Evolutionary conservation across 2,113 vertebrate genomes (phyloP), one percentile per base, ranked within the genome.

Genomic region (Lepus americanus): DNA sequence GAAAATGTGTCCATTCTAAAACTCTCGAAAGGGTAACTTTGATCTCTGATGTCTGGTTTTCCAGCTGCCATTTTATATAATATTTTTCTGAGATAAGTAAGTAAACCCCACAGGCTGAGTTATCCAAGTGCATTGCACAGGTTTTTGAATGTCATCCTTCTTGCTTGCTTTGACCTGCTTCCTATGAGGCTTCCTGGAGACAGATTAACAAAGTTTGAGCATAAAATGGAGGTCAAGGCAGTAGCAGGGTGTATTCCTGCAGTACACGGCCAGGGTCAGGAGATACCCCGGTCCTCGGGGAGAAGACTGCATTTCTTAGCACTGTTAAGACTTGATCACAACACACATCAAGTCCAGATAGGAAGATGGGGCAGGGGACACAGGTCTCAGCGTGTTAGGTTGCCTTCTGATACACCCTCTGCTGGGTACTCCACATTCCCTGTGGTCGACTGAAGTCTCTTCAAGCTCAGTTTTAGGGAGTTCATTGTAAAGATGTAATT

Each of bases 1-100:
- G 79, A 72, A 94, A 89, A 78, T 31, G 29, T 25, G 9, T 51
- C 1, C 17, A 33, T 80, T 89, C 6, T 49, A 44, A 78, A 63
- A 78, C 2, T 85, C 27, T 31, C 11, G 0, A 29, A 10, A 39
- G 5, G 25, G 3, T 29, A 53, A 55, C 4, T 84, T 27, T 78
- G 27, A 94, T 59, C 39, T 31, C 51, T 88, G 33, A 61, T 6
- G 73, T 90, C 51, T 69, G 20, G 3, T 9, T 76, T 78, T 53
- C 70, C 77, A 86, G 55, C 9, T 76, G 2, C 2, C 19, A 79
- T 79, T 94, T 49, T 25, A 61, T 13, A 44, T 44, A 44, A 61
- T 53, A 72, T 39, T 78, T 94, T 85, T n/a, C 31, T 64, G 25
- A 63, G 95, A 79, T 14, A 66, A 93, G 74, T 74, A 25, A 77